Evolutionary conservation across 2,113 vertebrate genomes (phyloP).

Genomic region (Orycteropus afer): DNA sequence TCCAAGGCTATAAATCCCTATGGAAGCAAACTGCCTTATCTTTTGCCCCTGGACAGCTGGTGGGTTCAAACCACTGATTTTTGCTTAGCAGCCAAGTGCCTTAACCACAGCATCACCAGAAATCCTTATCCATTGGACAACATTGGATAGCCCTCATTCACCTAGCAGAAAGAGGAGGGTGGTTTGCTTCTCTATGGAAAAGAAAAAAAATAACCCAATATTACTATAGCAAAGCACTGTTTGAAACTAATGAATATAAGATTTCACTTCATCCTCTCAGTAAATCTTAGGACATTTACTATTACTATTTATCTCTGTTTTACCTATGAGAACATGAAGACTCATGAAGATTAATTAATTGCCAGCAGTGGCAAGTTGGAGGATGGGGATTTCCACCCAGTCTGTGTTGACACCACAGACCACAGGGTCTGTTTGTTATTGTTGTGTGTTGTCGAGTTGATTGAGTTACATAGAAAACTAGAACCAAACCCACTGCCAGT

Average conservation of each 20-base stretch:
- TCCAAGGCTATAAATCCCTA: no score
- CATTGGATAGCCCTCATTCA: not conserved
- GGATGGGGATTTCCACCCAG: not conserved
- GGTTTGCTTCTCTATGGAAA: not conserved
- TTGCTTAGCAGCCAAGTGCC: no score
- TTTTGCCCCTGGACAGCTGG: no score
- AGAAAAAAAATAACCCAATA: not conserved
- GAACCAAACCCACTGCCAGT: no score
- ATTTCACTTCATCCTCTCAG: not conserved
- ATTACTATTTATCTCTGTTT: not conserved
- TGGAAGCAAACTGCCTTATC: no score
- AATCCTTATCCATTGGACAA: no score
- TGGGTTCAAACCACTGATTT: no score
- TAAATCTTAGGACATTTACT: not conserved
- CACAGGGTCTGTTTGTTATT: not conserved
- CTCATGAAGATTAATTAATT: not conserved
- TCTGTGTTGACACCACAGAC: not conserved
- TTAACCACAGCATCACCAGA: no score
- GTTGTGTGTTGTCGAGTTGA: not conserved
- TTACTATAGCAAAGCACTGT: not conserved
- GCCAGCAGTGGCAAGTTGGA: not conserved
- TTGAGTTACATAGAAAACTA: not conserved
- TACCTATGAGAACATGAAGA: not conserved
- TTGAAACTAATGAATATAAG: constrained; percentile 10
- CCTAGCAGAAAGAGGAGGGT: not conserved